Evolutionary conservation across 2,797 vertebrate species (phyloP), one percentile per base, ranked within the genome.

Genomic region (Coregonus suidteri): DNA sequence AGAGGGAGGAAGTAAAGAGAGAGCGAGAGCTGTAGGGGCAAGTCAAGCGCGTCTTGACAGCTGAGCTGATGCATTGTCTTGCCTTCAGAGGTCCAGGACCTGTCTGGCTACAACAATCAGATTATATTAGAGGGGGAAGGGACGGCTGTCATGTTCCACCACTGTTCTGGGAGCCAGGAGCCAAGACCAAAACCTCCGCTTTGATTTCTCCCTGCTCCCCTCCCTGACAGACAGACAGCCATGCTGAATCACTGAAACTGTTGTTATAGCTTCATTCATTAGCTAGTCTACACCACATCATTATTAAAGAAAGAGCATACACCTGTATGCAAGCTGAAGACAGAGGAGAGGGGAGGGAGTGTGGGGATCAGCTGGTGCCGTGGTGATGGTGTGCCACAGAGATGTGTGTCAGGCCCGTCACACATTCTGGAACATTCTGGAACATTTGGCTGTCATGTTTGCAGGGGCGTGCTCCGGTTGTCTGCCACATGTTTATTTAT

Each of bases 401-500:
- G 65, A 68, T 53, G 69, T 75, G 67, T 41, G 56, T 35, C 6
- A 30, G 53, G 18, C 18, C 54, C 72, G 71, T n/a, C 31, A 16
- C 30, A 54, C 30, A 75, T 67, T 79, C 76, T 70, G 66, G 72
- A 11, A 9, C 59, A 25, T 20, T 73, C 20, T 20, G 20, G 68
- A 75, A 52, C 14, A 67, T 84, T 62, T 76, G 84, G 81, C 86
- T 92, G 92, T 90, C 90, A 84, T 88, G 81, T 89, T 88, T 85
- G 85, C 79, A 64, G 84, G 89, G 84, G 85, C 86, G 16, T 52
- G 83, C 84, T 83, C 86, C 6, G 59, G n/a, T 20, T 83, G 35
- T 79, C 87, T 81, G 77, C 75, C 72, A 4, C 77, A 89, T 89
- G 86, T 86, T 93, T 93, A 91, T 92, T 91, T 88, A 92, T 88